These are phyloP conservation scores for Heliconius charithonia DNA, from an alignment of 2,888 invertebrate genomes.

Conservation along the genomic window DNA sequence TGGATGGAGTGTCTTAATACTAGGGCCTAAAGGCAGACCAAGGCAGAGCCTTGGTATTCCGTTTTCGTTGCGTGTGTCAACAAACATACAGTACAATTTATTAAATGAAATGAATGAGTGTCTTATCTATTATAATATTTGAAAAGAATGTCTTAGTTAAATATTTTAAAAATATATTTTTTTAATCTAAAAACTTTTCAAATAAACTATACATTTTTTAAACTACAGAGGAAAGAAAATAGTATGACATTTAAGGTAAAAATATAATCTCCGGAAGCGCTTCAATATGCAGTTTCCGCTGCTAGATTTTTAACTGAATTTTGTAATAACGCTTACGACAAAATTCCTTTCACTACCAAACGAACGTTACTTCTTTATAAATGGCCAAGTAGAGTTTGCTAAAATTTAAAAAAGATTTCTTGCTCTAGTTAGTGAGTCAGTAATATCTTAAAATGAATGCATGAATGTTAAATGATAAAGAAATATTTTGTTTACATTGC, in stretches of 20 bases:
- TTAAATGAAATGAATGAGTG: not conserved
- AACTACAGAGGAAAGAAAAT: conserved; percentile 13
- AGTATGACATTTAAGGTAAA: conserved; percentile 25
- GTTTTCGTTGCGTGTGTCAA: no score
- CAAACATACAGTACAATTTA: no score
- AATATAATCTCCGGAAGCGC: conserved; percentile 31
- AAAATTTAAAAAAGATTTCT: not conserved
- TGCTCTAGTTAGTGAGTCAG: not conserved
- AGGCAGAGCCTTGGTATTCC: no score
- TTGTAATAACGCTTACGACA: conserved; percentile 30
- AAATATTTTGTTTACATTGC: no score
- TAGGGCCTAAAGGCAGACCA: no score
- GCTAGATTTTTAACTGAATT: conserved; percentile 34
- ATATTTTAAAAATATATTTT: not conserved
- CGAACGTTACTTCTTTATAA: not conserved
- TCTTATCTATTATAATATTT: not conserved
- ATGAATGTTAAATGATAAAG: no score
- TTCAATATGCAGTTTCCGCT: conserved; percentile 35
- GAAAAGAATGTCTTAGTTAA: not conserved
- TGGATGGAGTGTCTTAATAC: no score
- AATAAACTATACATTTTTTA: conserved; percentile 2
- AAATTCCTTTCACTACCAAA: conserved; percentile 15
- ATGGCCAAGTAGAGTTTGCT: conserved; percentile 3
- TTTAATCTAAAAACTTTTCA: not conserved
- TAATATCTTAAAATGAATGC: not conserved